Conservation (phyloP, 2,888 invertebrate genomes). For the Atrina japonica region DNA sequence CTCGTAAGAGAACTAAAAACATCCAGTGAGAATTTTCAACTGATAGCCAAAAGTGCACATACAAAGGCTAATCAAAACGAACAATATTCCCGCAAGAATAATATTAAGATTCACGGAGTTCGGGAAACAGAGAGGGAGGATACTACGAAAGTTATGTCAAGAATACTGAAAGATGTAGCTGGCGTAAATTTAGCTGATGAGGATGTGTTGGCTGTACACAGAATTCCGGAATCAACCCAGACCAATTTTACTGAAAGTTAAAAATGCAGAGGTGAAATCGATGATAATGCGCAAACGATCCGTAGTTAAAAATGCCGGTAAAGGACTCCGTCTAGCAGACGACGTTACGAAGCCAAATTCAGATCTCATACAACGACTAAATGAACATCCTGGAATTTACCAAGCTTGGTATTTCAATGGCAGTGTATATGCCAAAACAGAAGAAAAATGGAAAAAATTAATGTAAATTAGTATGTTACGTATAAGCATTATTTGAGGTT, state of each 20-base stretch:
- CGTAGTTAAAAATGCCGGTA: background rate
- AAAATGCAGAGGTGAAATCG: background rate
- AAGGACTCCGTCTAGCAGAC: slow-evolving; percentile 7
- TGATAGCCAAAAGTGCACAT: background rate
- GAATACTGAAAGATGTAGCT: background rate
- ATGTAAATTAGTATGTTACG: too few species aligned
- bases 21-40: too few species aligned
- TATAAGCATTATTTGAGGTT: too few species aligned
- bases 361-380: background rate
- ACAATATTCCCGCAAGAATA: slow-evolving; percentile 5
- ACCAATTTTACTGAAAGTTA: background rate
- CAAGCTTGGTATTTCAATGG: slow-evolving; percentile 6
- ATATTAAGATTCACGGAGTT: background rate
- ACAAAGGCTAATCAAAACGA: background rate
- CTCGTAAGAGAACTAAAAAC: too few species aligned
- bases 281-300: background rate
- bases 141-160: background rate
- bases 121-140: background rate
- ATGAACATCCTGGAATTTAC: background rate
- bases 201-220: background rate
- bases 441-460: background rate
- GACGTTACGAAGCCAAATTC: background rate
- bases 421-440: background rate
- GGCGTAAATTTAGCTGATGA: background rate
- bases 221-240: slow-evolving; percentile 2